Evolutionary conservation across 2,113 vertebrate species (phyloP).

Genomic region (Climacteris rufus): DNA sequence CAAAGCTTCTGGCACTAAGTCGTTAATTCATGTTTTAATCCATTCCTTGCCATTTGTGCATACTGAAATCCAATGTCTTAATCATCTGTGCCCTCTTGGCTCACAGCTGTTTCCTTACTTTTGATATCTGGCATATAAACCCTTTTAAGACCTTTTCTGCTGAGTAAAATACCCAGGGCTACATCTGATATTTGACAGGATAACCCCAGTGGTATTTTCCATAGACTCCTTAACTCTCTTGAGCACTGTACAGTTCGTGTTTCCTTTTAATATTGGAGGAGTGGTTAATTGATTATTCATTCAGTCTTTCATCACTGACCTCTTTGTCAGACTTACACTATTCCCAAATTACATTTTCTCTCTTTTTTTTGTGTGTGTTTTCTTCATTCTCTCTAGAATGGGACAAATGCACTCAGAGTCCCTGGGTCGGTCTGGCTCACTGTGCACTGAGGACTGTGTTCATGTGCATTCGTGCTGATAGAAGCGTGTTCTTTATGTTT

Average conservation of each 20-base stretch:
- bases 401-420: neutral
- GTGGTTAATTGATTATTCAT: slow-evolving; percentile 21
- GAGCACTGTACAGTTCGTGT: neutral
- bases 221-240: neutral
- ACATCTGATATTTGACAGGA: slow-evolving; percentile 37
- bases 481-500: neutral
- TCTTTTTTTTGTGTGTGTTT: neutral
- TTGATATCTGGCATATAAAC: neutral
- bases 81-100: neutral
- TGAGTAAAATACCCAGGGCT: slow-evolving; percentile 29
- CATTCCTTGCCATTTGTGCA: neutral
- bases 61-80: slow-evolving; percentile 17
- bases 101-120: slow-evolving; percentile 1
- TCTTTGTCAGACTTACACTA: neutral
- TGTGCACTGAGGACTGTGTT: neutral
- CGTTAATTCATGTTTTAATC: slow-evolving; percentile 12
- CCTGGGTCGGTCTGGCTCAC: neutral
- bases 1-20: slow-evolving; percentile 2
- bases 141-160: neutral
- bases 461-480: neutral
- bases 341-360: neutral
- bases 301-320: neutral
- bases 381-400: neutral
- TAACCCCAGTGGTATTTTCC: slow-evolving; percentile 26
- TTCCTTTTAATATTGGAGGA: neutral